Conservation (phyloP, 1,140 invertebrate genomes). For the Cyclina sinensis region DNA sequence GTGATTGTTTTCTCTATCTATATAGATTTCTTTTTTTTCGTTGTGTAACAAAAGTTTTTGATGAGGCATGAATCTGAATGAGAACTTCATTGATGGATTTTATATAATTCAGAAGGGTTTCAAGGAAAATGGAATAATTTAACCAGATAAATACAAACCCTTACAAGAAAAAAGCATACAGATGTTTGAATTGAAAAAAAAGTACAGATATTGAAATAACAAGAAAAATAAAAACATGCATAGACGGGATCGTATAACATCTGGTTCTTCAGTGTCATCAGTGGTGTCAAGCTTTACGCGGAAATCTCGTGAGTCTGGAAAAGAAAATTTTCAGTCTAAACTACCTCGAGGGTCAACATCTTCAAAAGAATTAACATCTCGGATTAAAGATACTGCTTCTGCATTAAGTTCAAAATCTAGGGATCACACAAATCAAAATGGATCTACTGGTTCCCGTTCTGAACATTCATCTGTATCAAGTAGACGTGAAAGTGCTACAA, state of each 20-base stretch:
- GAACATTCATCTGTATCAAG: constrained; percentile 53
- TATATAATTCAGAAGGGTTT: too few species aligned
- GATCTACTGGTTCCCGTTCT: constrained; percentile 48
- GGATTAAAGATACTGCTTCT: not conserved
- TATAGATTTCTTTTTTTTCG: too few species aligned
- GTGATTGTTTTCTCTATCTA: too few species aligned
- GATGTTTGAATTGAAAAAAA: too few species aligned
- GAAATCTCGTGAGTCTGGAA: constrained; percentile 46
- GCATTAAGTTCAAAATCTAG: constrained; percentile 11
- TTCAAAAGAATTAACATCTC: constrained; percentile 14
- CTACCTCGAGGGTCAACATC: constrained; percentile 37
- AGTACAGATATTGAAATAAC: too few species aligned
- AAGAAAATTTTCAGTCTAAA: constrained; percentile 58
- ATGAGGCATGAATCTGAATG: too few species aligned
- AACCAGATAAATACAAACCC: too few species aligned
- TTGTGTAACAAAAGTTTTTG: too few species aligned
- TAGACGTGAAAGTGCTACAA: constrained; percentile 46
- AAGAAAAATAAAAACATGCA: constrained; percentile 17
- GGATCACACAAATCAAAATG: constrained; percentile 35
- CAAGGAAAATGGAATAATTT: too few species aligned
- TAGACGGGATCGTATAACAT: constrained; percentile 50
- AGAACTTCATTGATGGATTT: too few species aligned
- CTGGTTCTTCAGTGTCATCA: constrained; percentile 59
- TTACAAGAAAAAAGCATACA: too few species aligned
- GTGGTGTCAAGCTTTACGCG: constrained; percentile 57